Evolutionary conservation across 2,113 vertebrate species (phyloP).

Genomic region (Leuciscus idus): DNA sequence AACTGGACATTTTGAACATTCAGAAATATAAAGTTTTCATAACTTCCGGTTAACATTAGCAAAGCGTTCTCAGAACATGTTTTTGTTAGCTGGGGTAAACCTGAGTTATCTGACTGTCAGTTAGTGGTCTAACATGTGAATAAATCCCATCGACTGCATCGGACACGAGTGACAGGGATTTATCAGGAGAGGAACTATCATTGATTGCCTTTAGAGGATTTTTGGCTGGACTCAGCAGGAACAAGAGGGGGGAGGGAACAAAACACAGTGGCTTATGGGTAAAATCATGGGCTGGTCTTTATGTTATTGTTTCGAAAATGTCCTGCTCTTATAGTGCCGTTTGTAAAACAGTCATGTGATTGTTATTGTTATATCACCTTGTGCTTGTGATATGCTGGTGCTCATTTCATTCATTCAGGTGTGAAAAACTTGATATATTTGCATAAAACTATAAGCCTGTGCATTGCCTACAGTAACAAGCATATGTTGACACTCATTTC

Average conservation of each 20-base stretch:
- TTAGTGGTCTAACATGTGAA: constrained; percentile 52
- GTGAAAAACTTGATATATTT: not conserved
- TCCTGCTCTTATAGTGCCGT: not conserved
- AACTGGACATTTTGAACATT: too few species aligned
- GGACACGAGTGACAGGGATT: constrained; percentile 62
- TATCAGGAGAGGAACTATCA: constrained; percentile 59
- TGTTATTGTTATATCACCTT: not conserved
- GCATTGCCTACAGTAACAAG: not conserved
- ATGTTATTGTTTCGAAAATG: not conserved
- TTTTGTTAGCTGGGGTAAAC: too few species aligned
- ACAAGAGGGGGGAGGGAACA: not conserved
- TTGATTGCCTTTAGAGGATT: constrained; percentile 77
- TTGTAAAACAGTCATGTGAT: not conserved
- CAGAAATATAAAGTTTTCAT: too few species aligned
- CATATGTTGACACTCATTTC: not conserved
- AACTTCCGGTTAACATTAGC: too few species aligned
- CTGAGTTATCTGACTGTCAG: not conserved
- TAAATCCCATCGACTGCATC: constrained; percentile 42
- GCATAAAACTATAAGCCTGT: not conserved
- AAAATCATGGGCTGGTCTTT: constrained; percentile 58
- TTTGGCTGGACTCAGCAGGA: constrained; percentile 64
- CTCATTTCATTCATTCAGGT: not conserved
- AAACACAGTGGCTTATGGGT: constrained; percentile 53
- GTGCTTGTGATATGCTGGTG: not conserved
- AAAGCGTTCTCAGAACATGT: too few species aligned